A percentile compares a stretch with the other conserved stretches of the same genome.
These are phyloP conservation scores for Stenoptilia bipunctidactyla DNA, from an alignment of 2,888 invertebrate species.

Conservation along the genomic window DNA sequence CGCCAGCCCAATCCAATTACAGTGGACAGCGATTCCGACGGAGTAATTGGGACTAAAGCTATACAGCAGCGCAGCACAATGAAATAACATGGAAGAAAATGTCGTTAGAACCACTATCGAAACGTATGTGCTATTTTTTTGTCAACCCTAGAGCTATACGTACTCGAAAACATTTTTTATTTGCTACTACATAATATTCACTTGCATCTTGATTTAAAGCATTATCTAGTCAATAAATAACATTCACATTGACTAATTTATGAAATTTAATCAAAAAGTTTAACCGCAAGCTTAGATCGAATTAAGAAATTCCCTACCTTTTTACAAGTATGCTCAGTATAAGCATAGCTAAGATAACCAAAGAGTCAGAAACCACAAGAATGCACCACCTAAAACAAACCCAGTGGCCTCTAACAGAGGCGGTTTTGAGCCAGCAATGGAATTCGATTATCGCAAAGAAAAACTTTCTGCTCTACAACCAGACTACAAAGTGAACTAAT, in stretches of 20 bases:
- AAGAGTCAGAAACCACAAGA: not conserved
- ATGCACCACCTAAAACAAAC: conserved; percentile 1
- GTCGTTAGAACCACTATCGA: conserved; percentile 27
- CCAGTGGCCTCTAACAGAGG: conserved; percentile 12
- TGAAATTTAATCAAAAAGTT: no score
- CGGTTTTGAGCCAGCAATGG: conserved; percentile 18
- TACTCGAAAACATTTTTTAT: no score
- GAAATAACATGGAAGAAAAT: conserved; percentile 42
- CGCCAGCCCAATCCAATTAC: conserved; percentile 69
- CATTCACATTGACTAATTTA: no score
- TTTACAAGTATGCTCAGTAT: no score
- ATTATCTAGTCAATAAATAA: no score
- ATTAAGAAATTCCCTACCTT: no score
- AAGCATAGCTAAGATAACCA: no score
- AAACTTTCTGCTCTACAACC: conserved; percentile 35
- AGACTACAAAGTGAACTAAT: conserved; percentile 44
- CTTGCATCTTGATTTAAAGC: no score
- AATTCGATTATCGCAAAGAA: conserved; percentile 33
- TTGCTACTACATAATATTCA: no score
- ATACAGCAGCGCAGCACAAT: conserved; percentile 16
- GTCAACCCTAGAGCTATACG: no score
- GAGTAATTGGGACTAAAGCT: conserved; percentile 59
- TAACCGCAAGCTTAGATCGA: no score
- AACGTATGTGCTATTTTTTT: not conserved
- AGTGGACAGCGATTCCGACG: conserved; percentile 65